phyloP scores from a whole-genome alignment of 2,888 invertebrate genomes.

The Cataglyphis cursor region DNA sequence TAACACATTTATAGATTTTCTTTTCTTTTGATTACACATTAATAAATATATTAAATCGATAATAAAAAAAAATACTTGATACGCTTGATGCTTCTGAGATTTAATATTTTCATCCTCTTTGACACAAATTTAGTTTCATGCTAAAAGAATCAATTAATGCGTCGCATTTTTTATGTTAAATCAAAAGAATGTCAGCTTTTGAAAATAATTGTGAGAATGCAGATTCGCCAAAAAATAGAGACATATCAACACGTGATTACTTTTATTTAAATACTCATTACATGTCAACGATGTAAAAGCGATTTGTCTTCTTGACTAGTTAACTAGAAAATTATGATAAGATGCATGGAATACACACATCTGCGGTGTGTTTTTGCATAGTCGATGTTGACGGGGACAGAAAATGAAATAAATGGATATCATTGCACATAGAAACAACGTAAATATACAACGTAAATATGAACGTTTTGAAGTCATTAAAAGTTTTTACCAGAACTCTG shows the following conservation, averaged over 20 bases:
- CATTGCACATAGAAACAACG: conserved; percentile 15
- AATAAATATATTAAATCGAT: conserved; percentile 6
- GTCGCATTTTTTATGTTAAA: not conserved
- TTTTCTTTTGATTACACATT: not conserved
- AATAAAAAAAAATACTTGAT: not conserved
- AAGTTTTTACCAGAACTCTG: not conserved
- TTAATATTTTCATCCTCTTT: not conserved
- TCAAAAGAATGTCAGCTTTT: not conserved
- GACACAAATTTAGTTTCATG: not conserved
- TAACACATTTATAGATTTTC: conserved; percentile 12
- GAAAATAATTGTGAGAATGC: not conserved
- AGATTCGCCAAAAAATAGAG: not conserved
- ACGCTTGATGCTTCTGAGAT: not conserved
- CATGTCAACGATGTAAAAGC: not conserved
- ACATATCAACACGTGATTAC: not conserved
- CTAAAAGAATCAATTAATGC: not conserved
- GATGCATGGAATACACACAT: conserved; percentile 55
- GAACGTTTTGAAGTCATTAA: not conserved
- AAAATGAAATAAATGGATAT: conserved; percentile 69
- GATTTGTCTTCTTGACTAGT: conserved; percentile 41
- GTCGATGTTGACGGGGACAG: conserved; percentile 50
- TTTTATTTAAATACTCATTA: conserved; percentile 8
- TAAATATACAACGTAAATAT: not conserved
- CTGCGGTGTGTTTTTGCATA: conserved; percentile 53
- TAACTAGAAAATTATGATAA: conserved; percentile 64